Base-by-base conservation (phyloP, 2,888 invertebrate genomes). In the Cantharis rustica region DNA sequence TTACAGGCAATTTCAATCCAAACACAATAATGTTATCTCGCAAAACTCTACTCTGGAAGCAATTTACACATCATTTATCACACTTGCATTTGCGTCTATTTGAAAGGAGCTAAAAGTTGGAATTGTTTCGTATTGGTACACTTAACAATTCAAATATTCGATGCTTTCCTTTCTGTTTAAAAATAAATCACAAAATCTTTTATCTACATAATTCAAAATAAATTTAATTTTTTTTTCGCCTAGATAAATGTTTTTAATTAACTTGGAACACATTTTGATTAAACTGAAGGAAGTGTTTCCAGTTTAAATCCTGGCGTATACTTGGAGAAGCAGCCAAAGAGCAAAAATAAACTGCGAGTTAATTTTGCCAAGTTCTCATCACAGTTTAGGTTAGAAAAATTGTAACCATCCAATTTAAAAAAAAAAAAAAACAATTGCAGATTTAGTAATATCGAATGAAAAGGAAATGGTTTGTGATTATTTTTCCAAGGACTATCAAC, bases 401-500 rank as follows among this genome's bases (percentile, higher is more conserved):
- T 47, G 7, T 47, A n/a, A n/a, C n/a, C 47, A n/a, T 47, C 47
- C 74, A 77, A 77, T 77, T 77, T 72, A 27, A 61, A 73, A 66
- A 64, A 61, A 73, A 66, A 64, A 23, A 23, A 71, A 71, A 72
- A 77, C 77, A 77, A 71, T 47, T 15, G 66, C 64, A 69, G 74
- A 77, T 72, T 74, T 72, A 70, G 75, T 75, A 72, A 68, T 70
- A 68, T 26, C 16, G 68, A 75, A 68, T 69, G 74, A 74, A 73
- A 78, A 31, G 71, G 75, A 75, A 72, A 73, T 75, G 73, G 72
- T 78, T 72, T 69, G 72, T 75, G 78, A 78, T 78, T 78, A 78
- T 84, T 84, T 84, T 83, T 82, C 80, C 79, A 79, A 80, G 82
- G 81, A 83, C 82, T 82, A 82, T 82, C 79, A 77, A 78, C 80